These are phyloP conservation scores for Cheilosia impressa DNA, from an alignment of 2,888 invertebrate genomes.

Conservation along the genomic window DNA sequence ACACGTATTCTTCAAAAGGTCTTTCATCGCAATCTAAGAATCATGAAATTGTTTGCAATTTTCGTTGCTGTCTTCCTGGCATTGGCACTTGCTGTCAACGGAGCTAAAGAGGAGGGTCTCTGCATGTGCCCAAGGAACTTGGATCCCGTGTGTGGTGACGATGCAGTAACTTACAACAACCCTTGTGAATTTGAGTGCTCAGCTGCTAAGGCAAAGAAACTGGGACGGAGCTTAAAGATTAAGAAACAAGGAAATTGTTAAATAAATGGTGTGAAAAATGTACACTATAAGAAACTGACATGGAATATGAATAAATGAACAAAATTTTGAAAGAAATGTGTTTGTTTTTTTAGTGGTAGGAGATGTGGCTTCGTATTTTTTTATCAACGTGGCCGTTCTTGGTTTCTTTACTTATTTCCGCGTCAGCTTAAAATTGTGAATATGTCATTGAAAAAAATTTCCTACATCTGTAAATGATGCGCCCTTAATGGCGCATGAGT, in stretches of 20 bases:
- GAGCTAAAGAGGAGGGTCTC: neutral
- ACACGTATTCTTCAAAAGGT: neutral
- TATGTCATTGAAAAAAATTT: too few species aligned
- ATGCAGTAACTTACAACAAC: conserved; percentile 78
- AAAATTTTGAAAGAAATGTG: too few species aligned
- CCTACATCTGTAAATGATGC: too few species aligned
- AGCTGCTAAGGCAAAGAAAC: conserved; percentile 21
- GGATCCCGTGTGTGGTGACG: conserved; percentile 77
- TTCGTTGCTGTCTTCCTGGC: conserved; percentile 50
- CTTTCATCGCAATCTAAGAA: neutral
- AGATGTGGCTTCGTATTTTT: too few species aligned
- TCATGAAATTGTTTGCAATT: conserved; percentile 59
- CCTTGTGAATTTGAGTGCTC: conserved; percentile 78
- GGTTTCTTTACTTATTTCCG: too few species aligned
- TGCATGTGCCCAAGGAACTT: conserved; percentile 76
- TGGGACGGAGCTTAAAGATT: conserved; percentile 23
- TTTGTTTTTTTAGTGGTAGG: too few species aligned
- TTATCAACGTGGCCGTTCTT: too few species aligned
- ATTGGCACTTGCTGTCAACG: conserved; percentile 40
- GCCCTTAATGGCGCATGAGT: too few species aligned
- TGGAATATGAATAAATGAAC: too few species aligned
- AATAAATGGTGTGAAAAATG: neutral
- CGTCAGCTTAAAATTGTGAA: too few species aligned
- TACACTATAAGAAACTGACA: too few species aligned
- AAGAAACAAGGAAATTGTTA: conserved; percentile 40